Evolutionary conservation across 1,140 invertebrate species (phyloP), one percentile per base, ranked within the genome.

Genomic region (Agrypnia vestita): DNA sequence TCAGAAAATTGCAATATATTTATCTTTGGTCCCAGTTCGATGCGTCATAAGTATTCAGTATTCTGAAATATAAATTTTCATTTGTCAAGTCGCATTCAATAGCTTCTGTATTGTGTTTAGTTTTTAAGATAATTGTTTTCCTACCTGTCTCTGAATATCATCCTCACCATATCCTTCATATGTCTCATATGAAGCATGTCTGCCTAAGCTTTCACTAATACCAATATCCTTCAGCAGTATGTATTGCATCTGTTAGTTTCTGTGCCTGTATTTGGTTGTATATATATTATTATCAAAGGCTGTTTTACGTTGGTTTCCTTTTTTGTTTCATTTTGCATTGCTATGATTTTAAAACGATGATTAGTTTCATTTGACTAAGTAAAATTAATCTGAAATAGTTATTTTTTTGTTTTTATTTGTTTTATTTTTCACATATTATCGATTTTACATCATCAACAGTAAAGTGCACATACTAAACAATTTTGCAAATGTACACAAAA

Each of bases 121-220:
- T 49, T n/a, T 67, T 55, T n/a, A 69, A 59, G 21, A 59, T 44
- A 3, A 49, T 17, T 74, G 51, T 76, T 12, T 53, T 43, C 44
- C 67, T 15, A 10, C 19, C 25, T 43, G 11, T 9, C 49, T 71
- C 19, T 72, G 4, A 72, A 25, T 55, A 53, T n/a, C 15, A 13
- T 71, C 43, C 49, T 47, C 46, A 15, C 61, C 15, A 35, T 9
- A 10, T 46, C 55, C 55, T 64, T 46, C 25, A 62, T 53, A 53
- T 62, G 47, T 25, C n/a, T 62, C 25, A 51, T 35, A 61, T 67
- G 55, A 59, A 53, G 49, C 55, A 77, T 77, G 49, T 69, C 46
- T 53, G 61, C 61, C 67, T 62, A 25, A 69, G 49, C 55, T 77
- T 69, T 46, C 55, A 62, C 25, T 62, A 46, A 77, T 67, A 77